These are phyloP conservation scores for Dynastes tityus DNA, from an alignment of 2,888 invertebrate species.

Conservation along the genomic window DNA sequence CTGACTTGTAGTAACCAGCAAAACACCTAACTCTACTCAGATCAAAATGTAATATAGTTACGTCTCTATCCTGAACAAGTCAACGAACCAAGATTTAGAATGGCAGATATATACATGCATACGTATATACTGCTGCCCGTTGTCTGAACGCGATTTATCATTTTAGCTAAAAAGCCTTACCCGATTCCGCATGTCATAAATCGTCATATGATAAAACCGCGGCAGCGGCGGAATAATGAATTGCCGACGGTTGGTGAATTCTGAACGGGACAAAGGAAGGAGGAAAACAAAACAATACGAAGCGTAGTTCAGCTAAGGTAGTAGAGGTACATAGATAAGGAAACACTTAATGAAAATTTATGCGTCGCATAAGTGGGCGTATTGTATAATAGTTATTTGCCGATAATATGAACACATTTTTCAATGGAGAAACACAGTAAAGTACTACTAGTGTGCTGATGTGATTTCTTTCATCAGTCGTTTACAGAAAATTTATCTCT, in stretches of 20 bases:
- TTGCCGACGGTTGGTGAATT: constrained; percentile 31
- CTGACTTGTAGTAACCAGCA: neutral
- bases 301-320: constrained; percentile 35
- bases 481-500: neutral
- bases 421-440: constrained; percentile 16
- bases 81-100: constrained; percentile 38
- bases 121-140: neutral
- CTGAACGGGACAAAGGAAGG: constrained; percentile 25
- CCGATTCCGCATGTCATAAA: constrained; percentile 37
- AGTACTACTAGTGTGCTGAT: neutral
- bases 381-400: constrained; percentile 37
- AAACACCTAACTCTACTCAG: neutral
- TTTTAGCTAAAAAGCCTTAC: constrained; percentile 42
- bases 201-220: constrained; percentile 33
- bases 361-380: constrained; percentile 38
- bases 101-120: constrained; percentile 17
- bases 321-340: constrained; percentile 26
- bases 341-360: constrained; percentile 46
- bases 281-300: constrained; percentile 34
- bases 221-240: constrained; percentile 24
- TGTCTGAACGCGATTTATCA: constrained; percentile 31
- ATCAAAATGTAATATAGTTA: constrained; percentile 16
- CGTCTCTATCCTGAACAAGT: constrained; percentile 7
- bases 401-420: constrained; percentile 16
- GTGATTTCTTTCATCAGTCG: neutral